A percentile compares a stretch with the other conserved stretches of the same genome.
Conservation (phyloP, 2,888 invertebrate genomes). For the Agrochola lota region DNA sequence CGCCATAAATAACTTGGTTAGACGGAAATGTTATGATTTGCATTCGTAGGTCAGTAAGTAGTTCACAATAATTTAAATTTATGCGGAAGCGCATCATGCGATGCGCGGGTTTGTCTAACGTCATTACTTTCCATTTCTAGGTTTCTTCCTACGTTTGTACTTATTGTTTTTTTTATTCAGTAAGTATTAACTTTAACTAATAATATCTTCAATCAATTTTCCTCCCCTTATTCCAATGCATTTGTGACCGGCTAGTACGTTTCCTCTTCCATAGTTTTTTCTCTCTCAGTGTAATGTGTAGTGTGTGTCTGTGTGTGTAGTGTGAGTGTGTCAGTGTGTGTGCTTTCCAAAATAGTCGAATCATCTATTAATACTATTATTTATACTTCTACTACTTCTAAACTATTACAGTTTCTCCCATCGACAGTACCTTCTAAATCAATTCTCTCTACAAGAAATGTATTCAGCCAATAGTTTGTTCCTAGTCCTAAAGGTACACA, state of each 20-base stretch:
- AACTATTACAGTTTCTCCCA: conserved; percentile 19
- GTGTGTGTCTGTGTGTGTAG: too few species aligned
- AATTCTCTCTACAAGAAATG: conserved; percentile 50
- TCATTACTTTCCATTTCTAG: conserved; percentile 69
- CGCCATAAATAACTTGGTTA: conserved; percentile 72
- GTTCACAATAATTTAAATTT: conserved; percentile 71
- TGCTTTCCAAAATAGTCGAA: not conserved
- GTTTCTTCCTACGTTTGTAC: conserved; percentile 20
- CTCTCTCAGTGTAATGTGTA: not conserved
- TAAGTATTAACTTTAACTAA: not conserved
- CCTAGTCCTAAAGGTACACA: conserved; percentile 32
- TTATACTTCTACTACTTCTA: not conserved
- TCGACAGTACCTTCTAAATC: conserved; percentile 41
- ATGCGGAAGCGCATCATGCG: conserved; percentile 72
- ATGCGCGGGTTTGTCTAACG: conserved; percentile 52
- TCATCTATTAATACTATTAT: not conserved
- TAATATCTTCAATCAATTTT: not conserved
- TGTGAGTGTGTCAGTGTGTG: too few species aligned
- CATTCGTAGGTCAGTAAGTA: conserved; percentile 76
- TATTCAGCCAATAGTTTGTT: conserved; percentile 34
- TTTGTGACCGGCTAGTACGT: not conserved
- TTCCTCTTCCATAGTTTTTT: not conserved
- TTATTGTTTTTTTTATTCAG: not conserved
- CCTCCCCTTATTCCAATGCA: not conserved
- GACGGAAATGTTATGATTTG: conserved; percentile 78